A percentile compares a stretch with the other conserved stretches of the same genome.
Evolutionary conservation across 2,797 vertebrate genomes (phyloP).

Genomic region (Enteromius viviparus): DNA sequence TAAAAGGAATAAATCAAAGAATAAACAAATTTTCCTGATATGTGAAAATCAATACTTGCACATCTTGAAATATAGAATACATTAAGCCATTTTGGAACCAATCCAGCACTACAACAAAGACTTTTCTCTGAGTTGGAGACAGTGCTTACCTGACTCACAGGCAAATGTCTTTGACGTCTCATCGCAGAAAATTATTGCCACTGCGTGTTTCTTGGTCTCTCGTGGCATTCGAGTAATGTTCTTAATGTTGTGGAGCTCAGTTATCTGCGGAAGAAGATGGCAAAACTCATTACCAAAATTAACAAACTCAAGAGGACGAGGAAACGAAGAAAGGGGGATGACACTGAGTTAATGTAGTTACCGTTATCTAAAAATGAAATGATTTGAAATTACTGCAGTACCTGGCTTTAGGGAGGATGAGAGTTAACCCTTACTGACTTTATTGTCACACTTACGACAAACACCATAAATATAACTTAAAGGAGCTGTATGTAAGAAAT

Average conservation of each 20-base stretch:
- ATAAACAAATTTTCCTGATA: conserved; percentile 62
- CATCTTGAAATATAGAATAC: conserved; percentile 13
- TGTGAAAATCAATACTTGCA: conserved; percentile 71
- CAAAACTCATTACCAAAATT: conserved; percentile 65
- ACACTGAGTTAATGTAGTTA: conserved; percentile 35
- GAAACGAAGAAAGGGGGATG: conserved; percentile 27
- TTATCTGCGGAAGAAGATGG: conserved; percentile 86
- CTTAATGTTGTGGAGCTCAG: conserved; percentile 97
- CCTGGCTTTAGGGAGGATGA: conserved; percentile 3
- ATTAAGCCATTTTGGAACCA: background rate
- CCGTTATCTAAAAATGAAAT: conserved; percentile 35
- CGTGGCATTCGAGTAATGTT: conserved; percentile 96
- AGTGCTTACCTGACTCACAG: conserved; percentile 94
- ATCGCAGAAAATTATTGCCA: conserved; percentile 97
- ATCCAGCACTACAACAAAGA: conserved; percentile 9
- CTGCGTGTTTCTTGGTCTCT: conserved; percentile 97
- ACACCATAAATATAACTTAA: background rate
- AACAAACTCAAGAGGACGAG: conserved; percentile 18
- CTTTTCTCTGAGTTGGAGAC: conserved; percentile 31
- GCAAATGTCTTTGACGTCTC: conserved; percentile 98
- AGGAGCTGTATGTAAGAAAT: too few species aligned
- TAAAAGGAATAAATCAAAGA: conserved; percentile 64
- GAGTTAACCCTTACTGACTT: background rate
- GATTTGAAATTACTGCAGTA: conserved; percentile 26
- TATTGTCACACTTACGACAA: conserved; percentile 1